Percentiles rank a stretch among this genome's conserved stretches.
These are phyloP conservation scores for Chondrosia reniformis DNA, from an alignment of 37 sponge, comb jelly and placozoan species.

Conservation along the genomic window DNA sequence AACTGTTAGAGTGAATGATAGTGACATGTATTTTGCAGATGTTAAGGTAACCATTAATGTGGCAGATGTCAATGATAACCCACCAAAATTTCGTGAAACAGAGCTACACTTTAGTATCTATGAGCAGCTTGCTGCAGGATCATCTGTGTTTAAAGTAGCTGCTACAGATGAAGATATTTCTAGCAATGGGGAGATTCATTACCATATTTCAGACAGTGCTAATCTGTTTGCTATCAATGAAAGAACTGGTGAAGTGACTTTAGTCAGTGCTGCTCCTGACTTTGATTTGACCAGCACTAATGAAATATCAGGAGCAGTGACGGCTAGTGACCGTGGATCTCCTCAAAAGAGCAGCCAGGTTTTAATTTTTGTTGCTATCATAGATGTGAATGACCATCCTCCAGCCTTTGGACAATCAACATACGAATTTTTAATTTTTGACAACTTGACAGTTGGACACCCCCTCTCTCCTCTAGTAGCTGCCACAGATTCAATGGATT, in stretches of 20 bases:
- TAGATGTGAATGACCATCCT: slow-evolving; percentile 14
- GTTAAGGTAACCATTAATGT: not conserved
- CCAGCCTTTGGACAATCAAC: not conserved
- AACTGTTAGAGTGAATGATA: not conserved
- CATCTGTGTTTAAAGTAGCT: not conserved
- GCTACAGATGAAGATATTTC: slow-evolving; percentile 17
- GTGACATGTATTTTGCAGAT: not conserved
- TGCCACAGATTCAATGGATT: slow-evolving; percentile 29
- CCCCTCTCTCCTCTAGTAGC: not conserved
- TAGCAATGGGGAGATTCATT: slow-evolving; percentile 5
- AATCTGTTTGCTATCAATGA: slow-evolving; percentile 2
- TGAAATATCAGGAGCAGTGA: not conserved
- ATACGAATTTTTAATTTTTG: not conserved
- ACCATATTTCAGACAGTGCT: not conserved
- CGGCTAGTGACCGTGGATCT: slow-evolving; percentile 9
- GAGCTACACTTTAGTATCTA: not conserved
- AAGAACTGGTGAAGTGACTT: not conserved
- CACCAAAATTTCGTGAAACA: slow-evolving; percentile 5
- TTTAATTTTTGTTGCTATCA: not conserved
- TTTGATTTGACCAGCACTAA: not conserved
- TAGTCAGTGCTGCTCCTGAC: not conserved
- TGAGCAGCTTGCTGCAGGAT: slow-evolving; percentile 4
- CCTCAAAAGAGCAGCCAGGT: not conserved
- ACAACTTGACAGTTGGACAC: not conserved
- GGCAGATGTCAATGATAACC: slow-evolving; percentile 27